Conservation (phyloP, 2,113 vertebrate genomes). For the Psammodynastes pulverulentus region DNA sequence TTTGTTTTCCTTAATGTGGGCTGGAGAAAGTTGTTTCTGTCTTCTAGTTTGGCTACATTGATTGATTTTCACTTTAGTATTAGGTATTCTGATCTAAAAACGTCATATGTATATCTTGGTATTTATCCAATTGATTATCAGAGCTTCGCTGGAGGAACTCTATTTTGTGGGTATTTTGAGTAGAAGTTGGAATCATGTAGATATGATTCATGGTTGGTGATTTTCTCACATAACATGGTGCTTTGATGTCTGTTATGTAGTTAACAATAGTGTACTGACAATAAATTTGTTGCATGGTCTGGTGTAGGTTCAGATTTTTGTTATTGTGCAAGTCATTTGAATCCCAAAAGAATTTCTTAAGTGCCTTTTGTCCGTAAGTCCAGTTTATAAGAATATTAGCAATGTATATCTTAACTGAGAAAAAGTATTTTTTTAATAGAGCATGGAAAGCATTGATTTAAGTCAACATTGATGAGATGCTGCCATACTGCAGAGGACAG, state of each 20-base stretch:
- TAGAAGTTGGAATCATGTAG: not conserved
- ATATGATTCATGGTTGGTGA: not conserved
- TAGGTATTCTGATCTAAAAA: not conserved
- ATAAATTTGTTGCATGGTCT: not conserved
- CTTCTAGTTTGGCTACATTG: not conserved
- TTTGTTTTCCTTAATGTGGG: not conserved
- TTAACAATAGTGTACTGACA: not conserved
- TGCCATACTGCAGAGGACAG: not conserved
- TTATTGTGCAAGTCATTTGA: not conserved
- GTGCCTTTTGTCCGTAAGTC: not conserved
- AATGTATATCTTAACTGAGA: not conserved
- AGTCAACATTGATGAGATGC: not conserved
- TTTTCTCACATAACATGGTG: not conserved
- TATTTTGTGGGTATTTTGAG: not conserved
- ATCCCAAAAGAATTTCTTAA: not conserved
- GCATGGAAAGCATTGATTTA: not conserved
- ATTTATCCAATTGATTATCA: not conserved
- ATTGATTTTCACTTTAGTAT: not conserved
- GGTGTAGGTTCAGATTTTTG: not conserved
- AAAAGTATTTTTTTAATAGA: not conserved
- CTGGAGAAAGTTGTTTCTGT: not conserved
- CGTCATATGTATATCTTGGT: not conserved
- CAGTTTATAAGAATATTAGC: not conserved
- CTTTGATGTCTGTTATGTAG: not conserved
- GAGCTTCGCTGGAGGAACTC: not conserved